A percentile compares a stretch with the other conserved stretches of the same genome.
Evolutionary conservation across 1,140 invertebrate genomes (phyloP).

Genomic region (Drosophila sproati): DNA sequence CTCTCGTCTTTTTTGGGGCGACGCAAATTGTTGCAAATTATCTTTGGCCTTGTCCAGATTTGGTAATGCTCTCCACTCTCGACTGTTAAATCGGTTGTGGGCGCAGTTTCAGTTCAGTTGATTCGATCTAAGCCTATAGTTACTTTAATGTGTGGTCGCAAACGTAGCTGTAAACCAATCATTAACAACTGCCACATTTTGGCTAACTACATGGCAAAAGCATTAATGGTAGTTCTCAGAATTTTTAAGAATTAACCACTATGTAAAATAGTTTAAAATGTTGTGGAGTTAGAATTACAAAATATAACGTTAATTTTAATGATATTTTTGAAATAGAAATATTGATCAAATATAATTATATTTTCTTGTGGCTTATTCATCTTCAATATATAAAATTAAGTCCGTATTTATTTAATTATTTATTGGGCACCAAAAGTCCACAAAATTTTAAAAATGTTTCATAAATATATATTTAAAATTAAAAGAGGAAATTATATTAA

Average conservation of each 20-base stretch:
- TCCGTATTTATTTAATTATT: no score
- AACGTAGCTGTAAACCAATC: conserved; percentile 40
- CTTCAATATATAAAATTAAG: no score
- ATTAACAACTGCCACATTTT: conserved; percentile 50
- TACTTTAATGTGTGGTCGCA: conserved; percentile 65
- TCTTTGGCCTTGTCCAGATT: conserved; percentile 82
- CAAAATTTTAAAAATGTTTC: no score
- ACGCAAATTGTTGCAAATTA: conserved; percentile 77
- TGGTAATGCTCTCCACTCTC: conserved; percentile 32
- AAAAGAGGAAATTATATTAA: not conserved
- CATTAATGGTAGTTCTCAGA: not conserved
- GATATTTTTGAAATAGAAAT: no score
- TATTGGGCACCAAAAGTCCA: no score
- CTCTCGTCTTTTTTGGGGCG: conserved; percentile 47
- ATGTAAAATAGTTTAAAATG: not conserved
- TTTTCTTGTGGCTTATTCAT: no score
- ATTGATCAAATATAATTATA: no score
- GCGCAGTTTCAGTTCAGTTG: conserved; percentile 34
- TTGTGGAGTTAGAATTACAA: no score
- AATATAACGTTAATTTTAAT: no score
- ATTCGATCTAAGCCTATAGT: conserved; percentile 50
- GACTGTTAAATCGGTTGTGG: conserved; percentile 24
- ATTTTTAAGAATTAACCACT: not conserved
- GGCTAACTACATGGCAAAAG: not conserved
- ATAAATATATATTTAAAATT: no score